Evolutionary conservation across 2,113 vertebrate genomes (phyloP), one percentile per base, ranked within the genome.

Genomic region (Hirundichthys speculiger): DNA sequence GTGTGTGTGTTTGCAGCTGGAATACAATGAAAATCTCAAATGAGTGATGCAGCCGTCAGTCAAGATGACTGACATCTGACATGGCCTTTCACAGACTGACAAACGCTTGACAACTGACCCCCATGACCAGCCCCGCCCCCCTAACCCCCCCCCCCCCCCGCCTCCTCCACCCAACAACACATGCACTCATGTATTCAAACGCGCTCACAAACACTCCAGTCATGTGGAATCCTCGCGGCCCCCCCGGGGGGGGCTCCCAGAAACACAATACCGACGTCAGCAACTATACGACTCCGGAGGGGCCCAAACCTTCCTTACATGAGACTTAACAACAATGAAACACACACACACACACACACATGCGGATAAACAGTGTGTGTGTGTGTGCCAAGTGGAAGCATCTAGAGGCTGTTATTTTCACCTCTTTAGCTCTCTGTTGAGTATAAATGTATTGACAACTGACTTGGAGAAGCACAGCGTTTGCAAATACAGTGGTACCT

Each of bases 1-100:
- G n/a, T 47, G 43, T n/a, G 20, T 38, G 27, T 34, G 51, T 45
- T n/a, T 63, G 54, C 25, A 13, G 74, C 9, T 62, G 41, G 60
- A 41, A 57, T 24, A 60, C 51, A 25, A 25, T 0, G 43, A 65
- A 40, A 70, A 13, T 79, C 27, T 53, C 76, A 70, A 77, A 67
- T 45, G 16, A 61, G 71, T n/a, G 57, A 64, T 64, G 69, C 34
- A 55, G 30, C 16, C 87, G 90, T 86, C 85, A 80, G 54, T 88
- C 88, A 83, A 75, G 58, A 73, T 91, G 90, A 93, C 83, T 64
- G 91, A 91, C 89, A 69, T 69, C 83, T 64, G 91, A 91, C 89
- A 69, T 69, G 81, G 79, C 88, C 88, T 93, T 91, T 93, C 86
- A 90, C 67, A 55, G 78, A 75, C 78, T 88, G 82, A 90, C 87